Percentiles rank a stretch among this genome's conserved stretches.
Conservation (phyloP, 2,797 vertebrate species). For the Distichodus sexfasciatus region DNA sequence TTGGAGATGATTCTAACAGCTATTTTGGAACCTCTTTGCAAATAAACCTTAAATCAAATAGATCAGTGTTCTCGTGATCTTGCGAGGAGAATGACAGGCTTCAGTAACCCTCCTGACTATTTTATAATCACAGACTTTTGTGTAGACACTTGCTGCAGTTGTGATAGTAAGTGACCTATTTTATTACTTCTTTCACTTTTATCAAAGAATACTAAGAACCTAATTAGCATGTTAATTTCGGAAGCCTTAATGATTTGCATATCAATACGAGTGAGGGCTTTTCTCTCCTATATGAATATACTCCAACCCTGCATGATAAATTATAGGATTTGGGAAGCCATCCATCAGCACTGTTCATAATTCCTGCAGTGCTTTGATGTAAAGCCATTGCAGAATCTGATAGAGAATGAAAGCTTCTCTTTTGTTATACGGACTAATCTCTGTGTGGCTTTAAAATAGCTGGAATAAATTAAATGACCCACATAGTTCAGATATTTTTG, state of each 20-base stretch:
- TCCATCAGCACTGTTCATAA: conserved; percentile 32
- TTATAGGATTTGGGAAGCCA: conserved; percentile 30
- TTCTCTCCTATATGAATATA: conserved; percentile 26
- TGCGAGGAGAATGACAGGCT: not conserved
- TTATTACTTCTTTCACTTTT: conserved; percentile 32
- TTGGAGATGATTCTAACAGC: not conserved
- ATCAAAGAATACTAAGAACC: conserved; percentile 30
- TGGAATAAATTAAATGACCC: conserved; percentile 5
- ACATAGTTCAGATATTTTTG: conserved; percentile 25
- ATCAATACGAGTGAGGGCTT: conserved; percentile 32
- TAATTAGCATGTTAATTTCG: conserved; percentile 47
- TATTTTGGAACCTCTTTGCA: not conserved
- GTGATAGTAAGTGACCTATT: conserved; percentile 27
- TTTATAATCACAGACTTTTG: not conserved
- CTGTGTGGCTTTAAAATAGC: conserved; percentile 22
- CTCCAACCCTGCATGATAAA: conserved; percentile 18
- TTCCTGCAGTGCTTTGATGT: conserved; percentile 42
- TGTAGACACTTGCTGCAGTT: not conserved
- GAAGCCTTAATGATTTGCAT: conserved; percentile 29
- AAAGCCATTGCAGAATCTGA: conserved; percentile 41
- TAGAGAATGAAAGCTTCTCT: conserved; percentile 26
- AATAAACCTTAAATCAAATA: not conserved
- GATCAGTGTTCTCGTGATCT: not conserved
- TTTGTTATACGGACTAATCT: conserved; percentile 37
- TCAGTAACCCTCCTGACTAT: not conserved